Conservation (phyloP, 2,113 vertebrate genomes). For the Scomber scombrus region DNA sequence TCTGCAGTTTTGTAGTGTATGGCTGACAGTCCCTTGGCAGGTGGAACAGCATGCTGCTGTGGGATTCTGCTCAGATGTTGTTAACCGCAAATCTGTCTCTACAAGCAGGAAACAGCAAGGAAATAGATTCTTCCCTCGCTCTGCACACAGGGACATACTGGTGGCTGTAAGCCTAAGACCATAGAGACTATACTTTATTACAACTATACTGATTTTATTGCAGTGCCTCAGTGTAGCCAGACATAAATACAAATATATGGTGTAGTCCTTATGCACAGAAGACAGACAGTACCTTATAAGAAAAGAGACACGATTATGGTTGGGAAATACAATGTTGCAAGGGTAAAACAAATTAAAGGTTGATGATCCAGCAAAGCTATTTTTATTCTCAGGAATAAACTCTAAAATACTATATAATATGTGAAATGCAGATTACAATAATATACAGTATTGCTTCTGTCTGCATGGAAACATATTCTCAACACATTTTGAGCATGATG, state of each 20-base stretch:
- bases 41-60: constrained; percentile 54
- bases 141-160: constrained; percentile 28
- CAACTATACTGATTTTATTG: constrained; percentile 32
- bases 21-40: constrained; percentile 61
- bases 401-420: not conserved
- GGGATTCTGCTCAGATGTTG: constrained; percentile 67
- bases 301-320: not conserved
- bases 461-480: too few species aligned
- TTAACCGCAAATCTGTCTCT: constrained; percentile 66
- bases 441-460: not conserved
- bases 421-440: not conserved
- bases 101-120: constrained; percentile 55
- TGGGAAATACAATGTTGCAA: not conserved
- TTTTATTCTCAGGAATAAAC: not conserved
- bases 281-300: not conserved
- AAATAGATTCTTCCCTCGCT: constrained; percentile 54
- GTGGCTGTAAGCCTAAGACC: constrained; percentile 32
- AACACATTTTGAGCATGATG: too few species aligned
- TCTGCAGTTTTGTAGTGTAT: constrained; percentile 36
- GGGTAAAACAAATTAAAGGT: not conserved
- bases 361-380: not conserved
- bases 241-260: constrained; percentile 43
- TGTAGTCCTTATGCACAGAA: not conserved
- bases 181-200: constrained; percentile 43
- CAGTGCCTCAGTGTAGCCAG: not conserved